Conservation (phyloP, 2,888 invertebrate species). For the Dynastes maya region DNA sequence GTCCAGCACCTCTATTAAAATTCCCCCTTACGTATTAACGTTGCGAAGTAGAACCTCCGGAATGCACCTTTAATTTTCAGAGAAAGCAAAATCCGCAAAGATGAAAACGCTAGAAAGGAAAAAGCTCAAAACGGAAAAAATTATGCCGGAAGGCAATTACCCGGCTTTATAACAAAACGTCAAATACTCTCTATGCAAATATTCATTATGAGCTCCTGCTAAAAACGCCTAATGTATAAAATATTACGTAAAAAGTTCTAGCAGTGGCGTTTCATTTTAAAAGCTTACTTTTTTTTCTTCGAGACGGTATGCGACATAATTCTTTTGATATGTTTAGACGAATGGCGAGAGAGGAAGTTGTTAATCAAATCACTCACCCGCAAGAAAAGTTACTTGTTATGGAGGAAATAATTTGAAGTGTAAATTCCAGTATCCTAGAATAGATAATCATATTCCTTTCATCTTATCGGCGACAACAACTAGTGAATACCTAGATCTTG, state of each 20-base stretch:
- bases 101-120: conserved; percentile 37
- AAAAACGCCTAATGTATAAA: conserved; percentile 29
- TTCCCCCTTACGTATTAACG: conserved; percentile 51
- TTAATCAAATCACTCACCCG: too few species aligned
- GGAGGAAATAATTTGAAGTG: too few species aligned
- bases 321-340: too few species aligned
- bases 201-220: conserved; percentile 37
- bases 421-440: too few species aligned
- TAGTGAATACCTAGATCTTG: too few species aligned
- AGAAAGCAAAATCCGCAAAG: conserved; percentile 41
- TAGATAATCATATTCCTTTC: too few species aligned
- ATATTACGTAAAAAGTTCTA: conserved; percentile 3
- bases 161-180: conserved; percentile 43
- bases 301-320: background rate
- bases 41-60: conserved; percentile 21
- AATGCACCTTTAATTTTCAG: conserved; percentile 47
- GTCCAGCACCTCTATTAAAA: conserved; percentile 62
- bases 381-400: too few species aligned
- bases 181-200: conserved; percentile 45
- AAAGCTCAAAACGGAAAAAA: conserved; percentile 38
- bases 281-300: background rate
- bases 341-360: too few species aligned
- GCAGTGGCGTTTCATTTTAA: conserved; percentile 11
- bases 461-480: too few species aligned
- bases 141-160: conserved; percentile 44